phyloP scores from a whole-genome alignment of 2,888 invertebrate species.

The Drosophila mettleri region DNA sequence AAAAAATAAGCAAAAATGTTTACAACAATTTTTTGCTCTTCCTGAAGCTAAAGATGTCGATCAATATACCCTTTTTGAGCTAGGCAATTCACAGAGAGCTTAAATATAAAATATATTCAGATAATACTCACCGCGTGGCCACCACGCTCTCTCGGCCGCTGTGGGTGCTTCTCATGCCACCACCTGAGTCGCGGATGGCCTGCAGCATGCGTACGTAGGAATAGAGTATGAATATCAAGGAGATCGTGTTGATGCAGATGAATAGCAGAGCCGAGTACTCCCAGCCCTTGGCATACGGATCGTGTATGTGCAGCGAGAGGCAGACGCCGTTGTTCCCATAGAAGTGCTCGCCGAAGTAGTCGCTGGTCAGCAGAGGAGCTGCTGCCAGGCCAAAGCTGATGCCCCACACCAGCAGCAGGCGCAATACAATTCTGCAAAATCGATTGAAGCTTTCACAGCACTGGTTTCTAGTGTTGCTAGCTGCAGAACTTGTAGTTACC shows the following conservation, averaged over 20 bases:
- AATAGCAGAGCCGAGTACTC: slow-evolving; percentile 87
- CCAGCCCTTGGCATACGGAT: slow-evolving; percentile 88
- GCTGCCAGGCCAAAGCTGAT: slow-evolving; percentile 85
- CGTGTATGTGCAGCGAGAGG: slow-evolving; percentile 87
- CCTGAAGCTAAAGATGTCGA: no score
- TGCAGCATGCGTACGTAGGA: slow-evolving; percentile 87
- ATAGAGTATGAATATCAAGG: slow-evolving; percentile 86
- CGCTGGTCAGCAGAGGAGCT: slow-evolving; percentile 85
- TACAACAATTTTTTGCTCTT: no score
- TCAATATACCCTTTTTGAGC: not conserved
- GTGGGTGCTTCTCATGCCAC: slow-evolving; percentile 87
- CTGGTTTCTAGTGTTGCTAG: not conserved
- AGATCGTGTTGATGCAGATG: slow-evolving; percentile 86
- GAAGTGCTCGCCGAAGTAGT: slow-evolving; percentile 87
- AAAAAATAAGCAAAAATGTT: no score
- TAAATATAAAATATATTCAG: no score
- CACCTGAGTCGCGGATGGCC: slow-evolving; percentile 87
- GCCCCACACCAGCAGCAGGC: slow-evolving; percentile 86
- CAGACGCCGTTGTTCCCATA: slow-evolving; percentile 88
- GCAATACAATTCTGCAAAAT: slow-evolving; percentile 85
- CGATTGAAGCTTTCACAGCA: not conserved
- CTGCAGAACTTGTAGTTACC: slow-evolving; percentile 53
- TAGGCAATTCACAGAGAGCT: no score
- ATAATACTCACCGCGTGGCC: slow-evolving; percentile 85
- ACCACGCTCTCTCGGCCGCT: slow-evolving; percentile 87